phyloP scores from a whole-genome alignment of 2,797 vertebrate genomes.

The Molothrus aeneus region DNA sequence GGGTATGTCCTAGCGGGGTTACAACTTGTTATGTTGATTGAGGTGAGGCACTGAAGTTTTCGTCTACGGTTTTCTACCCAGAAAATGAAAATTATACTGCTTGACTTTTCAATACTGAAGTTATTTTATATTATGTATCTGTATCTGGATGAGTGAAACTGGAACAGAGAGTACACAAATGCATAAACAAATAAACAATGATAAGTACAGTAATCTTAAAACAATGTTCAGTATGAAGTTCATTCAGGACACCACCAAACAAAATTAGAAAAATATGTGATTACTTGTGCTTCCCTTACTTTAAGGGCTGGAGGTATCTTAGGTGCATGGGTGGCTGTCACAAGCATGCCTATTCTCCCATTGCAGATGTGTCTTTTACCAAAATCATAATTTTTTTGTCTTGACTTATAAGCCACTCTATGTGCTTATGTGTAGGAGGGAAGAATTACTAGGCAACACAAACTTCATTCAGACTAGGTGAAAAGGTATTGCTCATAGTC shows the following conservation, averaged over 20 bases:
- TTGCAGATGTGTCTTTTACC: not conserved
- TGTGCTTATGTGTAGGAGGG: not conserved
- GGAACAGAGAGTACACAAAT: not conserved
- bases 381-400: not conserved
- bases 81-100: not conserved
- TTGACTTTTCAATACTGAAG: not conserved
- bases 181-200: not conserved
- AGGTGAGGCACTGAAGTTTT: not conserved
- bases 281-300: not conserved
- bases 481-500: not conserved
- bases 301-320: not conserved
- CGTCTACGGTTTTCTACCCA: not conserved
- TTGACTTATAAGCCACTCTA: not conserved
- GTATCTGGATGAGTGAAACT: not conserved
- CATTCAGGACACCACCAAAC: not conserved
- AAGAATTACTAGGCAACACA: not conserved
- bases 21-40: not conserved
- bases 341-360: not conserved
- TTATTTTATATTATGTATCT: not conserved
- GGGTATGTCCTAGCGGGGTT: not conserved
- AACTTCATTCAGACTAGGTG: not conserved
- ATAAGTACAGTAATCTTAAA: not conserved
- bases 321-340: not conserved
- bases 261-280: not conserved
- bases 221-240: not conserved